Conservation (phyloP, 2,113 vertebrate species). For the Elanoides forficatus region DNA sequence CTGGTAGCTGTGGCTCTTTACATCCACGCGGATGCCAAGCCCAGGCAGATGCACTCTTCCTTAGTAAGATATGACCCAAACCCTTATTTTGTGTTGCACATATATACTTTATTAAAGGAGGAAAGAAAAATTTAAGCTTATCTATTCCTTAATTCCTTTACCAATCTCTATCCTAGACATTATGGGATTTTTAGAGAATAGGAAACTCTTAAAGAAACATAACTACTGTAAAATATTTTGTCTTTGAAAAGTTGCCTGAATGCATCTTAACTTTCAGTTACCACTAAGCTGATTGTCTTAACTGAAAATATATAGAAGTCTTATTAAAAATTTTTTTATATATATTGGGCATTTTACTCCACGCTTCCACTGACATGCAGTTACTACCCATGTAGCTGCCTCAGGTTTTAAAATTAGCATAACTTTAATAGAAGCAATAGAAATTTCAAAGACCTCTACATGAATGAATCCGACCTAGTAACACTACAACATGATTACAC, state of each 20-base stretch:
- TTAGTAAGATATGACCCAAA: neutral
- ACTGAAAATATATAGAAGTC: neutral
- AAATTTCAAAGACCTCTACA: neutral
- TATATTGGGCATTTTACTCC: neutral
- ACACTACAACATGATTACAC: neutral
- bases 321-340: neutral
- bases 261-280: neutral
- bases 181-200: neutral
- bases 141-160: neutral
- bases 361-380: neutral
- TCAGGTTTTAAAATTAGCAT: neutral
- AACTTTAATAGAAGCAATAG: neutral
- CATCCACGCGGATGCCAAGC: accelerated
- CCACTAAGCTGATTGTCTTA: neutral
- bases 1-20: neutral
- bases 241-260: neutral
- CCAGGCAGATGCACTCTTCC: neutral
- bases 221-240: neutral
- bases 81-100: neutral
- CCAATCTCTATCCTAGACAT: neutral
- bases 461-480: neutral
- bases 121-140: neutral
- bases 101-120: neutral
- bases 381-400: neutral
- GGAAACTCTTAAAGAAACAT: neutral